A percentile compares a stretch with the other conserved stretches of the same genome.
Evolutionary conservation across 1,140 invertebrate genomes (phyloP).

Genomic region (Maconellicoccus hirsutus): DNA sequence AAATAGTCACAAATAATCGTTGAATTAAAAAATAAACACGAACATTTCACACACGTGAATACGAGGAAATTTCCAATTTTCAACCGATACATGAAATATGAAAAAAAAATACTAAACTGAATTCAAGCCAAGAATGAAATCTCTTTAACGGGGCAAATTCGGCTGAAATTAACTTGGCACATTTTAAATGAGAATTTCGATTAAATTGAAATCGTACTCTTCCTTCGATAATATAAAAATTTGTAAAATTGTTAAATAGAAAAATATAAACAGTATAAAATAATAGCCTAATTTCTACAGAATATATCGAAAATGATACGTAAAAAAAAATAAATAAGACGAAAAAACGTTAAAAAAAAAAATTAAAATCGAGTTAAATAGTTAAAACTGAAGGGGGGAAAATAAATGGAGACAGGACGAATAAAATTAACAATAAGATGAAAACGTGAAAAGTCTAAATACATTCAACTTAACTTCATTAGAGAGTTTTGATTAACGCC

Average conservation of each 20-base stretch:
- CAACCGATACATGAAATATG: too few species aligned
- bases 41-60: too few species aligned
- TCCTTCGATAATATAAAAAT: not conserved
- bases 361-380: conserved; percentile 8
- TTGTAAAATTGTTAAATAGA: conserved; percentile 10
- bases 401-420: not conserved
- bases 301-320: not conserved
- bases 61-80: too few species aligned
- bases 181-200: too few species aligned
- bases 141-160: too few species aligned
- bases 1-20: too few species aligned
- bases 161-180: too few species aligned
- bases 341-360: not conserved
- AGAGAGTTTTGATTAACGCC: not conserved
- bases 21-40: too few species aligned
- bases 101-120: too few species aligned
- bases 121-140: too few species aligned
- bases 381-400: not conserved
- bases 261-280: conserved; percentile 3
- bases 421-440: not conserved
- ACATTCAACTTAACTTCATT: not conserved
- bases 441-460: conserved; percentile 9
- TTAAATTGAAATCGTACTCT: not conserved
- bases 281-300: not conserved
- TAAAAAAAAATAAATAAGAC: not conserved